Conservation (phyloP, 2,113 vertebrate genomes). For the Peromyscus leucopus region DNA sequence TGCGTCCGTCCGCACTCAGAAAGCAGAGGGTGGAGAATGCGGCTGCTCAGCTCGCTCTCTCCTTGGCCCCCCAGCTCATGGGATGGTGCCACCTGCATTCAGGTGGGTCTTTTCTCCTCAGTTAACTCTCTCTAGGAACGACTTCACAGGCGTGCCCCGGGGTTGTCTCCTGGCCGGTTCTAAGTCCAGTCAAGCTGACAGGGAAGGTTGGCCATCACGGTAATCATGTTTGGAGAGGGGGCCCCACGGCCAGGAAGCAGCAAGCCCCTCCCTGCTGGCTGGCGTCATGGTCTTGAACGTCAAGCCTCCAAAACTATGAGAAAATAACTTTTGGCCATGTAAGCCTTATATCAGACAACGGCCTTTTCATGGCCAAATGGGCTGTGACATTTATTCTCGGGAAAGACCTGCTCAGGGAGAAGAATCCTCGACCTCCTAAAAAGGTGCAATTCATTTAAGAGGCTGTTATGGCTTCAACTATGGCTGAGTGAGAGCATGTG, state of each 20-base stretch:
- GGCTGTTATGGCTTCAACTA: neutral
- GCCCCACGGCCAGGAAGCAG: neutral
- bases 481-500: neutral
- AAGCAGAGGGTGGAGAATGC: neutral
- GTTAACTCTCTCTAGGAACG: neutral
- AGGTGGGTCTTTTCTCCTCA: neutral
- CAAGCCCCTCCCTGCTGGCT: neutral
- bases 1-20: neutral
- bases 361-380: neutral
- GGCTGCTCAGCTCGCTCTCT: neutral
- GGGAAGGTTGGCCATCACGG: neutral
- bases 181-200: neutral
- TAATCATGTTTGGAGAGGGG: neutral
- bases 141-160: neutral
- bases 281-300: neutral
- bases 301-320: neutral
- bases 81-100: neutral
- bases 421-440: neutral
- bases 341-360: neutral
- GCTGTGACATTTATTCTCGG: neutral
- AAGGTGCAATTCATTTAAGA: neutral
- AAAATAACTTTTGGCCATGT: conserved; percentile 12
- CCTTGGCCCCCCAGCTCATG: too few relatives aligned
- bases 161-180: neutral
- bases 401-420: neutral